Evolutionary conservation across 2,888 invertebrate species (phyloP).

Genomic region (Ophion ventricosus): DNA sequence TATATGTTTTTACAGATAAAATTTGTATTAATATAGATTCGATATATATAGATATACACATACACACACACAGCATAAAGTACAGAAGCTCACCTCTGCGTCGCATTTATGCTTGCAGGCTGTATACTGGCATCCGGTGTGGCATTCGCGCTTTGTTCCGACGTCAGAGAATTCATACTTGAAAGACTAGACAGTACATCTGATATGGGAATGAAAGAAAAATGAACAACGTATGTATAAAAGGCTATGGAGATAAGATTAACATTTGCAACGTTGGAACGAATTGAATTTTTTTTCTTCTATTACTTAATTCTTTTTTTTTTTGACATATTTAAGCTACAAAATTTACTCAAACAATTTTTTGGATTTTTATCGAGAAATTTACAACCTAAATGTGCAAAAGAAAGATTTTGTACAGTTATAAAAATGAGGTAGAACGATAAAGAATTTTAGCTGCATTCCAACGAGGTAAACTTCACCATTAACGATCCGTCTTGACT

Average conservation of each 20-base stretch:
- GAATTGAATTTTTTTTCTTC: background rate
- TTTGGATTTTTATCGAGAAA: background rate
- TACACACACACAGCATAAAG: too few relatives aligned
- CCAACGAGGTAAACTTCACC: too few relatives aligned
- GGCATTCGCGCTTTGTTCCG: slow-evolving; percentile 91
- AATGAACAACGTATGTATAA: background rate
- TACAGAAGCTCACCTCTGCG: slow-evolving; percentile 77
- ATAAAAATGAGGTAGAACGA: too few relatives aligned
- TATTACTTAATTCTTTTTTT: background rate
- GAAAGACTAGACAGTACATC: slow-evolving; percentile 93
- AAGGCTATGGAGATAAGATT: background rate
- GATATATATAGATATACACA: too few relatives aligned
- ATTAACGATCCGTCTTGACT: too few relatives aligned
- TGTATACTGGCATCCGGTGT: slow-evolving; percentile 93
- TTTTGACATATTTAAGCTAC: background rate
- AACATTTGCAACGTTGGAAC: background rate
- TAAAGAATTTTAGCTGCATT: too few relatives aligned
- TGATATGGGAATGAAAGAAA: slow-evolving; percentile 64
- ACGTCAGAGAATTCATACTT: slow-evolving; percentile 91
- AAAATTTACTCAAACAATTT: background rate
- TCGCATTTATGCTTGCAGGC: slow-evolving; percentile 86
- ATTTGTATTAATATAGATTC: too few relatives aligned
- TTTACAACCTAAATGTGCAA: background rate
- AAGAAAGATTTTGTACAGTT: background rate
- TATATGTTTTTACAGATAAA: too few relatives aligned